phyloP scores from a whole-genome alignment of 2,888 invertebrate genomes.

The Shargacucullia verbasci region DNA sequence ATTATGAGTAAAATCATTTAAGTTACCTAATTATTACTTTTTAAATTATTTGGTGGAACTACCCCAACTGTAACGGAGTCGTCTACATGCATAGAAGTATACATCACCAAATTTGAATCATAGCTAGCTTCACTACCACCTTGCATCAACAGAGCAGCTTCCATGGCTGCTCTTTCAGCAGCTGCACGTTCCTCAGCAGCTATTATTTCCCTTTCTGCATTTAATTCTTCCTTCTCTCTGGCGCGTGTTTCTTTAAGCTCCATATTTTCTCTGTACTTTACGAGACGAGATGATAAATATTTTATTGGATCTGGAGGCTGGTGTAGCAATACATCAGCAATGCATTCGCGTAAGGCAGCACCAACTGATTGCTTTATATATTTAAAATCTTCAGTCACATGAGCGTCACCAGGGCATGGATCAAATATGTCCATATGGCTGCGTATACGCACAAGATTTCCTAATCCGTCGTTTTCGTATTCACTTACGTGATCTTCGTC shows the following conservation, averaged over 20 bases:
- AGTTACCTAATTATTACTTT: not conserved
- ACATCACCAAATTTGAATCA: slow-evolving; percentile 79
- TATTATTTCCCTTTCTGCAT: slow-evolving; percentile 72
- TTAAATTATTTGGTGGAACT: slow-evolving; percentile 64
- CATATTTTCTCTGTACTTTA: slow-evolving; percentile 79
- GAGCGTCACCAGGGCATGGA: slow-evolving; percentile 76
- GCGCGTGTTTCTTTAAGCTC: slow-evolving; percentile 74
- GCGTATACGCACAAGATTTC: slow-evolving; percentile 83
- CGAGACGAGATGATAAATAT: slow-evolving; percentile 72
- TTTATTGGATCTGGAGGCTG: slow-evolving; percentile 84
- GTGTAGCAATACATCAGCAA: slow-evolving; percentile 78
- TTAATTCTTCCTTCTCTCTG: slow-evolving; percentile 74
- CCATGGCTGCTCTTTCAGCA: slow-evolving; percentile 73
- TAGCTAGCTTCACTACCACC: slow-evolving; percentile 82
- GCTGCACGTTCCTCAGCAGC: slow-evolving; percentile 76
- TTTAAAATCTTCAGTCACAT: slow-evolving; percentile 81
- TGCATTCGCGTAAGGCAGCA: slow-evolving; percentile 76
- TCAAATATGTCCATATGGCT: slow-evolving; percentile 77
- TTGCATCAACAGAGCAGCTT: slow-evolving; percentile 67
- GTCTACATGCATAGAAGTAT: slow-evolving; percentile 65
- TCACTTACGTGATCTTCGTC: slow-evolving; percentile 79
- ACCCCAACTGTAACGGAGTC: slow-evolving; percentile 56
- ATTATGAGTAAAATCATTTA: not conserved
- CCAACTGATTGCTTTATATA: slow-evolving; percentile 81
- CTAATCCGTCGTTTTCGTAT: slow-evolving; percentile 84